phyloP scores from a whole-genome alignment of 2,888 invertebrate species.

The Aphidius colemani region DNA sequence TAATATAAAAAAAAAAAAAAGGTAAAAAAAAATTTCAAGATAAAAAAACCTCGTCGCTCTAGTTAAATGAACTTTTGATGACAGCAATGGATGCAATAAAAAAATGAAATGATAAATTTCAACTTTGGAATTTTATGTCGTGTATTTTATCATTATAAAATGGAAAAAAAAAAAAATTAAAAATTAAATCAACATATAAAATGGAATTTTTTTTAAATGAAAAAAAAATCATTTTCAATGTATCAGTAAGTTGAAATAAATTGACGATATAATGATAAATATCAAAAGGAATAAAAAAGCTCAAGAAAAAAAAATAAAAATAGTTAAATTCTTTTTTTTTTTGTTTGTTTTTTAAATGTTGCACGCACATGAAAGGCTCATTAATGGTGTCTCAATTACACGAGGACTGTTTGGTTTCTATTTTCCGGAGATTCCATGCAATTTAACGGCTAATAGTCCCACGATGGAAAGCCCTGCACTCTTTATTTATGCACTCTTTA shows the following conservation, averaged over 20 bases:
- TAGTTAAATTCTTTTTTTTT: constrained; percentile 10
- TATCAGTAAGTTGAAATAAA: background rate
- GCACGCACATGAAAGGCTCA: constrained; percentile 35
- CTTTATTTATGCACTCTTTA: background rate
- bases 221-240: background rate
- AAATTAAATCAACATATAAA: background rate
- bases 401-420: constrained; percentile 30
- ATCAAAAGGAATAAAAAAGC: constrained; percentile 19
- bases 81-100: constrained; percentile 2
- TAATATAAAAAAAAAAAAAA: background rate
- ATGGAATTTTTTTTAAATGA: background rate
- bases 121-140: background rate
- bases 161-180: background rate
- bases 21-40: background rate
- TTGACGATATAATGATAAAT: constrained; percentile 6
- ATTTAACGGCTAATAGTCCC: constrained; percentile 35
- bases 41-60: background rate
- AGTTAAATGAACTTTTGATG: too few species aligned
- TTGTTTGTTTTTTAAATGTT: constrained; percentile 20
- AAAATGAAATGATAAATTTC: background rate
- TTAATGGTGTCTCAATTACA: constrained; percentile 51
- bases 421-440: constrained; percentile 43
- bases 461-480: constrained; percentile 18
- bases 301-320: constrained; percentile 8
- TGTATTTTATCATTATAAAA: constrained; percentile 3